A percentile compares a stretch with the other conserved stretches of the same genome.
Evolutionary conservation across 2,888 invertebrate species (phyloP).

Genomic region (Papilio gigon): DNA sequence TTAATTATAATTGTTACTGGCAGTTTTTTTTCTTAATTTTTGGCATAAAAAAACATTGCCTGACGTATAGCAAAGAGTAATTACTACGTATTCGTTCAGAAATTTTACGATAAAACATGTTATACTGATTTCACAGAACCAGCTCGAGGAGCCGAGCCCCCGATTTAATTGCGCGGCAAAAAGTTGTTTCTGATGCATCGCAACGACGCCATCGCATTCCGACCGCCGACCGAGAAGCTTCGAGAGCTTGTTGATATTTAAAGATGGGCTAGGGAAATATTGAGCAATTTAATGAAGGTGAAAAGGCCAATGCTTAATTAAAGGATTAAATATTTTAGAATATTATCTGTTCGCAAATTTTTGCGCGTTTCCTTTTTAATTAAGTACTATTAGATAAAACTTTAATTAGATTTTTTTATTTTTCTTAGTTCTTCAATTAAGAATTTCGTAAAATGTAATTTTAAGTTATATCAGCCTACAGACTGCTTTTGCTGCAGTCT

Average conservation of each 20-base stretch:
- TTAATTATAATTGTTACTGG: slow-evolving; percentile 14
- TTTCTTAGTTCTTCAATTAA: too few species aligned
- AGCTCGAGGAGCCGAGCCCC: slow-evolving; percentile 40
- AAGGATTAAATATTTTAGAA: too few species aligned
- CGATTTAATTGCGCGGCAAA: slow-evolving; percentile 40
- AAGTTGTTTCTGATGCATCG: slow-evolving; percentile 37
- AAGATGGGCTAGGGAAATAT: neutral
- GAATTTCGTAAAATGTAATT: neutral
- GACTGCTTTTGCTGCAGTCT: neutral
- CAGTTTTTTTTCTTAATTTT: neutral
- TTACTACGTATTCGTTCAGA: slow-evolving; percentile 38
- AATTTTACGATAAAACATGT: slow-evolving; percentile 24
- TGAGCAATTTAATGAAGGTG: neutral
- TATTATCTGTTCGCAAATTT: too few species aligned
- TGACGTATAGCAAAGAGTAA: slow-evolving; percentile 26
- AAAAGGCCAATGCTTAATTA: neutral
- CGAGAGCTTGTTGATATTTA: slow-evolving; percentile 25
- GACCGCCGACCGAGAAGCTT: neutral
- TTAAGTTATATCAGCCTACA: neutral
- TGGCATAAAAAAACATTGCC: neutral
- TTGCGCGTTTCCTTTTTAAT: too few species aligned
- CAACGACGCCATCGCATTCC: slow-evolving; percentile 18
- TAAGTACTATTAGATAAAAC: too few species aligned
- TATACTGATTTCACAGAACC: slow-evolving; percentile 34
- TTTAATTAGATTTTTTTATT: too few species aligned